Conservation (phyloP, 37 sponge, comb jelly and placozoan species). For the Haliclona indistincta region DNA sequence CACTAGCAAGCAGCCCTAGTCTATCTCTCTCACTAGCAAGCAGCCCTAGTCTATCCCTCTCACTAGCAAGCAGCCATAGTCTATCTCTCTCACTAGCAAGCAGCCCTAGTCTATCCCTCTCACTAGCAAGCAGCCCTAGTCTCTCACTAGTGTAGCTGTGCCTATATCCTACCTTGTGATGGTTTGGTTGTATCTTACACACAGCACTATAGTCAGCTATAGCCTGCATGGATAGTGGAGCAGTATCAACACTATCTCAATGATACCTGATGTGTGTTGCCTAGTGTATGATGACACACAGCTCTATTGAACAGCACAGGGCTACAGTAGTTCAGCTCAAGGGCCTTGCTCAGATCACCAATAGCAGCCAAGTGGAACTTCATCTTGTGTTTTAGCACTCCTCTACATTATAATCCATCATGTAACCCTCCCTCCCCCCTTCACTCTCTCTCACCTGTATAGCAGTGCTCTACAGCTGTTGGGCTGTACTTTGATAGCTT, state of each 20-base stretch:
- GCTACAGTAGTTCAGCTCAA: slow-evolving; percentile 54
- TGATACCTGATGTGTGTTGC: slow-evolving; percentile 54
- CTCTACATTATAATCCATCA: slow-evolving; percentile 48
- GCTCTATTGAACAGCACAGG: slow-evolving; percentile 90
- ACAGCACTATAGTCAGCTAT: slow-evolving; percentile 76
- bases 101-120: no score
- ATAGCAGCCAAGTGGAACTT: slow-evolving; percentile 63
- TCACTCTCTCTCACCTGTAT: slow-evolving; percentile 68
- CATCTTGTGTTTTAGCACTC: slow-evolving; percentile 71
- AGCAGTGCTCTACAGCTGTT: slow-evolving; percentile 80
- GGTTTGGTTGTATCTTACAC: slow-evolving; percentile 18
- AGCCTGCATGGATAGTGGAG: slow-evolving; percentile 34
- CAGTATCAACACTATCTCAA: slow-evolving; percentile 13
- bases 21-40: no score
- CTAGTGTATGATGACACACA: slow-evolving; percentile 67
- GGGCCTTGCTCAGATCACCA: slow-evolving; percentile 68
- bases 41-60: no score
- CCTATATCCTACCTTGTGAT: slow-evolving; percentile 7
- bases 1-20: no score
- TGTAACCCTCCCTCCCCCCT: not conserved
- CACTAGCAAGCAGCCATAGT: no score
- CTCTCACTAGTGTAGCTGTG: not conserved
- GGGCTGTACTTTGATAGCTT: slow-evolving; percentile 80
- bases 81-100: no score
- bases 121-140: no score